These are phyloP conservation scores for Cremastobaeus sp. DNA, from an alignment of 2,888 invertebrate genomes.

Conservation along the genomic window DNA sequence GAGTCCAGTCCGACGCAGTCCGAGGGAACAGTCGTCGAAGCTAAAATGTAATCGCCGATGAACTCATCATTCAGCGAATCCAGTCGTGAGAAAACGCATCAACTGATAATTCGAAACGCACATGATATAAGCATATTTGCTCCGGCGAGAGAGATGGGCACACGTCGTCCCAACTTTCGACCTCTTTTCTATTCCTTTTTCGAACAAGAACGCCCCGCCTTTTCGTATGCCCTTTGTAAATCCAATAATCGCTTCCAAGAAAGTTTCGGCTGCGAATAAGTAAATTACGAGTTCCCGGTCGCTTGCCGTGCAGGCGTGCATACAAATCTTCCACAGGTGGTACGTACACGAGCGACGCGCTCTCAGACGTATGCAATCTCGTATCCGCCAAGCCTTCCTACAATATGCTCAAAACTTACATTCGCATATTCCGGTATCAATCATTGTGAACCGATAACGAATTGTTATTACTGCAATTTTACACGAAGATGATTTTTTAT, in stretches of 20 bases:
- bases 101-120: slow-evolving; percentile 27
- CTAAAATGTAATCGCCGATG: not conserved
- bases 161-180: slow-evolving; percentile 38
- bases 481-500: too few species aligned
- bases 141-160: slow-evolving; percentile 17
- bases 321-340: slow-evolving; percentile 60
- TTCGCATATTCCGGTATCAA: too few species aligned
- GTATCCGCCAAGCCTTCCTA: slow-evolving; percentile 8
- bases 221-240: slow-evolving; percentile 60
- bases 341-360: slow-evolving; percentile 37
- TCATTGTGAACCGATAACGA: too few species aligned
- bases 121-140: slow-evolving; percentile 28
- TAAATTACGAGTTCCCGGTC: slow-evolving; percentile 61
- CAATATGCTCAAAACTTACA: too few species aligned
- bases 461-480: too few species aligned
- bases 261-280: slow-evolving; percentile 61
- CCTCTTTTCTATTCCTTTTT: slow-evolving; percentile 59
- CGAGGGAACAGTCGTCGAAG: not conserved
- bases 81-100: not conserved
- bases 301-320: slow-evolving; percentile 56
- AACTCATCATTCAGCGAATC: slow-evolving; percentile 2
- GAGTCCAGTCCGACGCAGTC: too few species aligned
- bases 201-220: slow-evolving; percentile 54
- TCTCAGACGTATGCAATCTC: slow-evolving; percentile 27
- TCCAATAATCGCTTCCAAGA: slow-evolving; percentile 61